These are phyloP conservation scores for Galemys pyrenaicus DNA, from an alignment of 2,113 vertebrate species.

Conservation along the genomic window DNA sequence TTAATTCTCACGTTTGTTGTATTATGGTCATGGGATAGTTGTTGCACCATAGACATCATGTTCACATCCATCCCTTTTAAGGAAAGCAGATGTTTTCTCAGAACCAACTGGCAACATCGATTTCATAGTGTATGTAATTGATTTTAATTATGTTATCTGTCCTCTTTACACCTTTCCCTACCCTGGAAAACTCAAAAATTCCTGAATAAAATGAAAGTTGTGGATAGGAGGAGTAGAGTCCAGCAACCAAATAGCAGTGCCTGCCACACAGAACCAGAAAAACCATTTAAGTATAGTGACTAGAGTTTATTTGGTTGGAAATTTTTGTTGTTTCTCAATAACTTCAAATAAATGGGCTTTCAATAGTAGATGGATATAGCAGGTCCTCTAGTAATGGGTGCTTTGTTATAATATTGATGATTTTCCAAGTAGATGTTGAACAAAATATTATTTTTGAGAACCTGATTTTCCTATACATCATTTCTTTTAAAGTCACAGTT, in stretches of 20 bases:
- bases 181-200: constrained; percentile 10
- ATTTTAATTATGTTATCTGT: neutral
- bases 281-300: constrained; percentile 2
- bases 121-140: neutral
- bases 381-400: neutral
- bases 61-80: neutral
- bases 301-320: constrained; percentile 35
- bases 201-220: neutral
- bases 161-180: neutral
- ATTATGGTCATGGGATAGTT: neutral
- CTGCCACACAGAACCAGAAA: neutral
- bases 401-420: neutral
- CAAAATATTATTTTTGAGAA: neutral
- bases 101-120: neutral
- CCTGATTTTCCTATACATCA: neutral
- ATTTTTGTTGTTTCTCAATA: constrained; percentile 34
- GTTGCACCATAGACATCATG: neutral
- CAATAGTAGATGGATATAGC: neutral
- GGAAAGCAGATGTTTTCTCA: neutral
- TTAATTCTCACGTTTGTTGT: neutral
- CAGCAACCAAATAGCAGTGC: neutral
- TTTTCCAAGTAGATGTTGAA: neutral
- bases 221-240: neutral
- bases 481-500: neutral
- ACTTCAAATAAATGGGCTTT: neutral